phyloP scores from a whole-genome alignment of 2,113 vertebrate species.

The Rafetus swinhoei region DNA sequence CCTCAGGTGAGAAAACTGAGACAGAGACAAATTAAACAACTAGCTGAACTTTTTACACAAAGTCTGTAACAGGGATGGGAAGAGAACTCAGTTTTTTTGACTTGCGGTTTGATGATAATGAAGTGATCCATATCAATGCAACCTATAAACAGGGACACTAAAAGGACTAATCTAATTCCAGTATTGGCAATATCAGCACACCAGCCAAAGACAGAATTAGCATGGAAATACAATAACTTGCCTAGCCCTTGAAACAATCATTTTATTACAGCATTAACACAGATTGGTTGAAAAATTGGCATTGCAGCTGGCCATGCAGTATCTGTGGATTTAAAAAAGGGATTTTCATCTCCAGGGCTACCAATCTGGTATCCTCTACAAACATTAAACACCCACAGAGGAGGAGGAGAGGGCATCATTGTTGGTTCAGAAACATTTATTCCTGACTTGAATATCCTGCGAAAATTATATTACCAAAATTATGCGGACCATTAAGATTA shows the following conservation, averaged over 20 bases:
- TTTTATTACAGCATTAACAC: background rate
- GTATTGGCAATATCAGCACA: slow-evolving; percentile 29
- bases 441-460: background rate
- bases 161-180: background rate
- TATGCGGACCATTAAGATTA: background rate
- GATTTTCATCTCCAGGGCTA: background rate
- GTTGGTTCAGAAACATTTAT: background rate
- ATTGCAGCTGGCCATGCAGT: background rate
- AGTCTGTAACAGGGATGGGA: background rate
- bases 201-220: slow-evolving; percentile 32
- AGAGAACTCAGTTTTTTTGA: background rate
- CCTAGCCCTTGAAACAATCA: background rate
- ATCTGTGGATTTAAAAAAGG: background rate
- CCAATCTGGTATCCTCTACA: background rate
- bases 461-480: background rate
- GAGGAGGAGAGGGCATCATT: background rate
- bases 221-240: slow-evolving; percentile 29
- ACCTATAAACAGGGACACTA: background rate
- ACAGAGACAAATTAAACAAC: background rate
- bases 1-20: background rate
- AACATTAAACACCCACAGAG: background rate
- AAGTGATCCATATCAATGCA: slow-evolving; percentile 33
- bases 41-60: background rate
- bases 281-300: background rate
- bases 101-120: background rate